Base-by-base conservation (phyloP, 1,140 invertebrate species). In the Pararge aegeria region DNA sequence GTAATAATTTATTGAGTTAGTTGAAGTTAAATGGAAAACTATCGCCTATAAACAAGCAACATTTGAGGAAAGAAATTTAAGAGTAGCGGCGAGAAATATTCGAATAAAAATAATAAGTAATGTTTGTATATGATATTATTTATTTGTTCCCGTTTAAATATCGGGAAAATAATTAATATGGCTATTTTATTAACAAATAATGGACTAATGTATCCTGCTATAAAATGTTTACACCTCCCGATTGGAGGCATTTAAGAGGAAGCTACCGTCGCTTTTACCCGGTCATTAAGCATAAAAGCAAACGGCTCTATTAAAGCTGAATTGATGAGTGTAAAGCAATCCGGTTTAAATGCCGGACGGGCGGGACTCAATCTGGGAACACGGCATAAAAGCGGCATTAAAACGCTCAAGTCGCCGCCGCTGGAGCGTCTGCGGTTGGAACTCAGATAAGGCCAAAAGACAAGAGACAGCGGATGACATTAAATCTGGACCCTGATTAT, bases 271-370 rank as follows among this genome's bases (percentile, higher is more conserved):
- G 69, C 74, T 70, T 79, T 80, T 82, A 79, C 68, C 61, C 68
- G 78, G 75, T 77, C 80, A 81, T 85, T 83, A 85, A 55, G 68
- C 70, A 80, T 84, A 82, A 79, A 80, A 79, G 78, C 68, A 72
- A 80, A 78, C 66, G 62, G 73, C 66, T 78, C 73, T 80, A 82
- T 80, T 80, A 78, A 83, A 76, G 52, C 59, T 55, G 70, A 75
- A 76, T 79, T 70, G 77, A 77, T 64, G 75, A 79, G 73, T 78
- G 80, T 79, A 82, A 85, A 78, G 75, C 68, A 70, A 80, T 76
- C 75, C 71, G 53, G 79, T 74, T 75, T 70, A 75, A 80, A 77
- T 73, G 67, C 55, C 61, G 62, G 68, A 62, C 63, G 70, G 68
- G 69, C 53, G 68, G 64, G 66, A 73, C 69, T 71, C 78, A 78